Evolutionary conservation across 1,140 invertebrate species (phyloP), one percentile per base, ranked within the genome.

Genomic region (Oryctes rhinoceros): DNA sequence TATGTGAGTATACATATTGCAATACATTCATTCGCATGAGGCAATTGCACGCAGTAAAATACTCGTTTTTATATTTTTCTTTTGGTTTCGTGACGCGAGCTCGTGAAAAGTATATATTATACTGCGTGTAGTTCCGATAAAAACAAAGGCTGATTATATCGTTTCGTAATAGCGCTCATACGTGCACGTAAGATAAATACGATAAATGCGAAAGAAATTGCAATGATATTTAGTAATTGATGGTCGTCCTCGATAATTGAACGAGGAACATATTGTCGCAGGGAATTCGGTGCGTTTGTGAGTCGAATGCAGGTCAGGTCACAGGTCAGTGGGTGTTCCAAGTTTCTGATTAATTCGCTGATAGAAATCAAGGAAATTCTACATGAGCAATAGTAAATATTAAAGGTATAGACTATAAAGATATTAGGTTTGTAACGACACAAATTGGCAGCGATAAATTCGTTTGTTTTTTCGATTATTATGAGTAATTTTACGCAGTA

Each of bases 191-290:
- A 44, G 39, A 44, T 44, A 44, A 44, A 44, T 62, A 62, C 53
- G 53, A 18, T 24, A 18, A 67, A 67, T 18, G 65, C 65, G 20
- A 67, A 24, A 67, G 65, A n/a, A 67, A 67, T 9, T 67, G 65
- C 65, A 24, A 24, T 67, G 65, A 67, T 24, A 67, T 67, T 35
- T 35, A 67, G 65, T 67, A 67, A 67, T 67, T 67, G 20, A 67
- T 67, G 18, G 65, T 10, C 30, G 65, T 67, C 65, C 65, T 35
- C 65, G 20, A 67, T 67, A 67, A 67, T 67, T 67, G 65, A 67
- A 35, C 65, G 30, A 67, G 24, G 24, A 20, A 4, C 65, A 67
- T 24, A 20, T 24, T 7, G 65, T 67, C 30, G n/a, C 20, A 67
- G 9, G 30, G 65, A 67, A 67, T 67, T 67, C 20, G 65, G 65